These are phyloP conservation scores for Noctilio leporinus DNA, from an alignment of 2,113 vertebrate species.

Conservation along the genomic window DNA sequence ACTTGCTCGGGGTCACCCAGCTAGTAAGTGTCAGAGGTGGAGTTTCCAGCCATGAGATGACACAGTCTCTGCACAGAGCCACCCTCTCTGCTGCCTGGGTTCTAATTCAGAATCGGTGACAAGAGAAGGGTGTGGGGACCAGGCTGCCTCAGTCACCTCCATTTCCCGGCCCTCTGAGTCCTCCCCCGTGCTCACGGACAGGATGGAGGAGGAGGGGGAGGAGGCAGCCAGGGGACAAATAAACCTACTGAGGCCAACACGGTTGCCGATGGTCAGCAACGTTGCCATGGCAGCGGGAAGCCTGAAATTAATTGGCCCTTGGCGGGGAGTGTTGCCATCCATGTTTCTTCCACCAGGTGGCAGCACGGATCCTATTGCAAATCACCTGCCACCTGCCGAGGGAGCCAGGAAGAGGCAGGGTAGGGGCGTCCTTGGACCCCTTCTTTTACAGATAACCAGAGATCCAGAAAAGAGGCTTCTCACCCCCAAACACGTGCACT, in stretches of 20 bases:
- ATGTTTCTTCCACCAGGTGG: constrained; percentile 49
- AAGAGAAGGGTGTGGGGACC: rapidly evolving
- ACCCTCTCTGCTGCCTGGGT: neutral
- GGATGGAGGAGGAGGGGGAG: neutral
- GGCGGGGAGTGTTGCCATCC: neutral
- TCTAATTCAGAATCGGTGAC: neutral
- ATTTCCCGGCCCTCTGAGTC: rapidly evolving
- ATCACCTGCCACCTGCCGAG: too few relatives aligned
- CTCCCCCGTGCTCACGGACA: neutral
- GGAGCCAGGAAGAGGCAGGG: too few relatives aligned
- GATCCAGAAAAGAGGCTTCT: neutral
- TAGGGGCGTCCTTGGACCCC: rapidly evolving
- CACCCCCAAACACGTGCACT: neutral
- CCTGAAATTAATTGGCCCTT: rapidly evolving
- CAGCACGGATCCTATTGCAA: neutral
- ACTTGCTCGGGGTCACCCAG: rapidly evolving
- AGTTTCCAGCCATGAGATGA: rapidly evolving
- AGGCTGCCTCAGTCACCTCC: neutral
- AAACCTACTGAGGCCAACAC: neutral
- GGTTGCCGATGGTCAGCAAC: rapidly evolving
- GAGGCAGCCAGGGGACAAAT: neutral
- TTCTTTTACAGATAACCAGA: neutral
- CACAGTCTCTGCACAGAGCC: rapidly evolving
- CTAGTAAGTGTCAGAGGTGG: rapidly evolving
- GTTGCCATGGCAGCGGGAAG: neutral